A percentile compares a stretch with the other conserved stretches of the same genome.
Conservation (phyloP, 2,888 invertebrate genomes). For the Adela reaumurella region DNA sequence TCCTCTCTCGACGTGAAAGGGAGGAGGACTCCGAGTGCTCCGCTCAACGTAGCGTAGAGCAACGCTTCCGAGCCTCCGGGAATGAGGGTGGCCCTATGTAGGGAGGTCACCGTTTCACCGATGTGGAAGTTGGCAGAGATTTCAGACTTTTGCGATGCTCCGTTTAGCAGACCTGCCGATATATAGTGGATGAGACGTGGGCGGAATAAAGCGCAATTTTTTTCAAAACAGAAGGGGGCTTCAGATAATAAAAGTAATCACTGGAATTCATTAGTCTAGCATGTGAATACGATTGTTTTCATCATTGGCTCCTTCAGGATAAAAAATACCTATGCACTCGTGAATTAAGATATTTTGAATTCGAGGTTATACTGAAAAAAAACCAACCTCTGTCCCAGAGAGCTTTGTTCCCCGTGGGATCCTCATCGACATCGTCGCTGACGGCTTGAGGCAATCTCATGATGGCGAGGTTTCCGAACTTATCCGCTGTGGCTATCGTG, state of each 20-base stretch:
- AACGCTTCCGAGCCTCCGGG: conserved; percentile 97
- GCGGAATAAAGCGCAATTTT: too few relatives aligned
- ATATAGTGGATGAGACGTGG: not conserved
- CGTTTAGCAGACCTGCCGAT: conserved; percentile 78
- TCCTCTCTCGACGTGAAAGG: conserved; percentile 96
- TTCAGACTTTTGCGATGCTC: conserved; percentile 97
- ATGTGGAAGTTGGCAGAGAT: conserved; percentile 91
- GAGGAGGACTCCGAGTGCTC: conserved; percentile 88
- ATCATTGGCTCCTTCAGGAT: too few relatives aligned
- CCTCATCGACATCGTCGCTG: conserved; percentile 98
- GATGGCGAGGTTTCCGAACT: conserved; percentile 94
- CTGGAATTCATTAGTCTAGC: conserved; percentile 53
- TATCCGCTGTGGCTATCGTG: conserved; percentile 94
- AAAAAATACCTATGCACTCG: too few relatives aligned
- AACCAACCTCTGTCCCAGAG: conserved; percentile 79
- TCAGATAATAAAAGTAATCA: conserved; percentile 26
- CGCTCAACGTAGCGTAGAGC: conserved; percentile 93
- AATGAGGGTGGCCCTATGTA: conserved; percentile 93
- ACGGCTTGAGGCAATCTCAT: conserved; percentile 87
- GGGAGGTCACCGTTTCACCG: conserved; percentile 92
- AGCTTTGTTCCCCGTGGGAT: conserved; percentile 97
- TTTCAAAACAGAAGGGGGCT: not conserved
- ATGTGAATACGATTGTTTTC: conserved; percentile 41
- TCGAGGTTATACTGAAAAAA: too few relatives aligned
- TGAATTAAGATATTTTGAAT: too few relatives aligned